Evolutionary conservation across 2,797 vertebrate species (phyloP), one percentile per base, ranked within the genome.

Genomic region (Cuculus canorus): DNA sequence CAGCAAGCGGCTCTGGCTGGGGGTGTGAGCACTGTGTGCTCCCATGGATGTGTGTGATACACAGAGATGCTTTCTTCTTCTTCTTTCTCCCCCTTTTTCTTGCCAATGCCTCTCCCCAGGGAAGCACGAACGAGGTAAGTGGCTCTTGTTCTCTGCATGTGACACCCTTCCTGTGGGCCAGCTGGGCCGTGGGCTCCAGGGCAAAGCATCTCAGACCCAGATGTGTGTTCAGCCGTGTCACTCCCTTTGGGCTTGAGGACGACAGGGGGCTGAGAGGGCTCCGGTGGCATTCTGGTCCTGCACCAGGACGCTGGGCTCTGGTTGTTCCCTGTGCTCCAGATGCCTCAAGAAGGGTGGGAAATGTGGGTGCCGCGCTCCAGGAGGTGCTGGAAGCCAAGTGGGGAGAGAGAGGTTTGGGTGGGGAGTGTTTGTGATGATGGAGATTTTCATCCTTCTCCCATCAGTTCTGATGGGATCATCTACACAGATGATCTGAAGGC

Each of bases 81-180:
- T 50, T 84, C n/a, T 86, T 65, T 86, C 64, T 61, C 52, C 72
- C 54, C 41, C 9, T 75, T 32, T 88, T 85, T 90, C 77, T 86
- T 83, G 82, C 91, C 98, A 95, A 82, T 97, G 98, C 97, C 89
- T 97, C 96, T 97, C 97, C 91, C 93, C 97, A 99, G 99, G 99
- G 99, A 98, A 99, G 98, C 98, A 99, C 99, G 4, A 99, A 99
- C 43, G 99, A 99, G 99, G 99, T 99, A 98, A 99, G 99, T 95
- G 93, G 10, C 88, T 68, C 75, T 82, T 27, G 43, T 86, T 45
- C 54, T 84, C 50, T 0, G 86, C 92, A 84, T 90, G 93, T 2
- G 1, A 10, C 35, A 15, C 52, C 1, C 0, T 41, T n/a, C 23
- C 87, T 19, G 0, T 0, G 13, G 70, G 32, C n/a, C 59, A 1